Conservation (phyloP, 2,888 invertebrate species). For the Ornithoptera priamus region DNA sequence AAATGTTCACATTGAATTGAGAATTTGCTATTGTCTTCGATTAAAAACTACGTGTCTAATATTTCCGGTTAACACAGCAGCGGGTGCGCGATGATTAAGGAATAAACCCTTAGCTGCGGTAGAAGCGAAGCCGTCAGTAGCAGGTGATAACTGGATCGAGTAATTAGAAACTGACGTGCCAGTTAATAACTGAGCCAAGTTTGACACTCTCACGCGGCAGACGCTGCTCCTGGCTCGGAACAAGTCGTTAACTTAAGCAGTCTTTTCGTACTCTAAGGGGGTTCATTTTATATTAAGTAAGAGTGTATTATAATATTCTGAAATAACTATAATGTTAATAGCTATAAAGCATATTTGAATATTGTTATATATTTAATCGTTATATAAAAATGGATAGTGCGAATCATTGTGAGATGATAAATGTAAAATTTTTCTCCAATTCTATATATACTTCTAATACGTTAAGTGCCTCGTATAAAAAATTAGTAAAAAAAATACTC, state of each 20-base stretch:
- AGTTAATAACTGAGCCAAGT: constrained; percentile 69
- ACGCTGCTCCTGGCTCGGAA: constrained; percentile 33
- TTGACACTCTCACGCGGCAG: constrained; percentile 54
- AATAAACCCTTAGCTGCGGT: constrained; percentile 44
- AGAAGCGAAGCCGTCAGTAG: constrained; percentile 63
- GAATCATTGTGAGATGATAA: too few species aligned
- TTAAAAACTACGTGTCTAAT: not conserved
- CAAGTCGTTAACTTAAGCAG: constrained; percentile 32
- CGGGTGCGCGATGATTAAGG: constrained; percentile 21
- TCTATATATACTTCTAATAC: too few species aligned
- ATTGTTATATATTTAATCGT: not conserved
- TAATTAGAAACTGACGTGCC: constrained; percentile 73
- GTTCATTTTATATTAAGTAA: constrained; percentile 2
- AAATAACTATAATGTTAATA: not conserved
- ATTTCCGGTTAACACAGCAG: not conserved
- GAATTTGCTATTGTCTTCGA: not conserved
- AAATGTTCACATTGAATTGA: too few species aligned
- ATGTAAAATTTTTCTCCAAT: too few species aligned
- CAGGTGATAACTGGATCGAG: constrained; percentile 74
- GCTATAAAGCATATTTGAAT: not conserved
- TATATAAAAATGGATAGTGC: not conserved
- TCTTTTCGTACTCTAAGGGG: constrained; percentile 20
- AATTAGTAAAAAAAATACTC: too few species aligned
- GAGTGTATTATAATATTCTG: not conserved
- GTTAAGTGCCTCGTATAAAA: too few species aligned